These are phyloP conservation scores for Brachystomella parvula DNA, from an alignment of 1,140 invertebrate genomes.

Conservation along the genomic window DNA sequence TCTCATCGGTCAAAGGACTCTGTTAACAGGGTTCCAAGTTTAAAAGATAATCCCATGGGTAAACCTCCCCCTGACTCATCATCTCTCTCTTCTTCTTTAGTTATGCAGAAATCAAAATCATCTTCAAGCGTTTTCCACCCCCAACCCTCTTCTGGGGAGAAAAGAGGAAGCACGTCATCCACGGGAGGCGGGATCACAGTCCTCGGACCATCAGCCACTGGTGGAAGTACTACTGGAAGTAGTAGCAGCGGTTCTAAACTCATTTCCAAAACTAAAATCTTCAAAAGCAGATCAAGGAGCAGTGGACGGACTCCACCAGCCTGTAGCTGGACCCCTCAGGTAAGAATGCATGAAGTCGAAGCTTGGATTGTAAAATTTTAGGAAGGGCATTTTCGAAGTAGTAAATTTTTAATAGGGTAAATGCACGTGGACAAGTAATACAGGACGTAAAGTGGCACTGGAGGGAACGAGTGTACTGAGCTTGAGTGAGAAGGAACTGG, in stretches of 20 bases:
- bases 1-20: conserved; percentile 39
- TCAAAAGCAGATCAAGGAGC: conserved; percentile 30
- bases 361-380: background rate
- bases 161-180: conserved; percentile 50
- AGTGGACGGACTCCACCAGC: conserved; percentile 13
- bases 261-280: conserved; percentile 30
- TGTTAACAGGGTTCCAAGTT: conserved; percentile 29
- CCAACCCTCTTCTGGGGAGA: conserved; percentile 57
- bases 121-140: conserved; percentile 72
- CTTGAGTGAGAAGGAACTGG: conserved; percentile 70
- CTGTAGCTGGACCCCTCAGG: conserved; percentile 34
- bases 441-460: conserved; percentile 64
- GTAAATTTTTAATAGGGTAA: conserved; percentile 57
- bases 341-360: conserved; percentile 1
- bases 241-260: no score
- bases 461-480: conserved; percentile 60
- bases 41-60: no score
- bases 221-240: background rate
- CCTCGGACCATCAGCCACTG: no score
- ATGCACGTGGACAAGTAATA: conserved; percentile 66
- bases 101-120: conserved; percentile 80
- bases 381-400: conserved; percentile 3
- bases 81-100: conserved; percentile 42
- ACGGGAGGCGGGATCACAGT: background rate
- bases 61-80: background rate